Conservation (phyloP, 2,113 vertebrate species). For the Hippocampus barbouri region DNA sequence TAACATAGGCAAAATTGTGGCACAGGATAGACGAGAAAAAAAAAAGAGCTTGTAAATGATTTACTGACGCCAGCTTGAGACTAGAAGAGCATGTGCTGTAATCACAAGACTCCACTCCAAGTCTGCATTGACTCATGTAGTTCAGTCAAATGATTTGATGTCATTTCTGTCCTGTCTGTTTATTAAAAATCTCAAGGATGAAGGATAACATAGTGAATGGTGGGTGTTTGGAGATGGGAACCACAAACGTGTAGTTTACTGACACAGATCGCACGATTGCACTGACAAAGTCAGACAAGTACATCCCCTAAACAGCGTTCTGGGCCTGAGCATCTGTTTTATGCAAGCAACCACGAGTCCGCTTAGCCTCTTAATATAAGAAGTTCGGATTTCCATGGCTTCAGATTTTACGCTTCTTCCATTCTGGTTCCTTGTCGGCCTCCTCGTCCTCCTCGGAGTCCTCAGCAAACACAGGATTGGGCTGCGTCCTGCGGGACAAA, state of each 20-base stretch:
- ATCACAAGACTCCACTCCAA: not conserved
- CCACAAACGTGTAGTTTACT: constrained; percentile 23
- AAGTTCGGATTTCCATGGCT: constrained; percentile 1
- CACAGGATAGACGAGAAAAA: not conserved
- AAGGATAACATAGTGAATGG: not conserved
- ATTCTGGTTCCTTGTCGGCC: constrained; percentile 87
- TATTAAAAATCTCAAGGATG: not conserved
- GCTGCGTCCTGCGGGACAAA: constrained; percentile 83
- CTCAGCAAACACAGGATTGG: constrained; percentile 87
- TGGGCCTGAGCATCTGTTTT: not conserved
- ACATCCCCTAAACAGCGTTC: constrained; percentile 1
- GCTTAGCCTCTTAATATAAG: not conserved
- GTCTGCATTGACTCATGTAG: not conserved
- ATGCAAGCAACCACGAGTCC: constrained; percentile 6
- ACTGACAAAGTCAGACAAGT: constrained; percentile 4
- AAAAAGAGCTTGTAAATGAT: not conserved
- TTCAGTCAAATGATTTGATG: not conserved
- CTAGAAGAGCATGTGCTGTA: not conserved
- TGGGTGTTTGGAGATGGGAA: not conserved
- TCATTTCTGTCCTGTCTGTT: not conserved
- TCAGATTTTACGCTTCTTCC: constrained; percentile 99
- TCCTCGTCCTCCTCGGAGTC: constrained; percentile 90
- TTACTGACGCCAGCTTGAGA: not conserved
- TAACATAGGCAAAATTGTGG: not conserved
- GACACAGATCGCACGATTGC: not conserved